Conservation (phyloP, 2,888 invertebrate species). For the Stenoptilia bipunctidactyla region DNA sequence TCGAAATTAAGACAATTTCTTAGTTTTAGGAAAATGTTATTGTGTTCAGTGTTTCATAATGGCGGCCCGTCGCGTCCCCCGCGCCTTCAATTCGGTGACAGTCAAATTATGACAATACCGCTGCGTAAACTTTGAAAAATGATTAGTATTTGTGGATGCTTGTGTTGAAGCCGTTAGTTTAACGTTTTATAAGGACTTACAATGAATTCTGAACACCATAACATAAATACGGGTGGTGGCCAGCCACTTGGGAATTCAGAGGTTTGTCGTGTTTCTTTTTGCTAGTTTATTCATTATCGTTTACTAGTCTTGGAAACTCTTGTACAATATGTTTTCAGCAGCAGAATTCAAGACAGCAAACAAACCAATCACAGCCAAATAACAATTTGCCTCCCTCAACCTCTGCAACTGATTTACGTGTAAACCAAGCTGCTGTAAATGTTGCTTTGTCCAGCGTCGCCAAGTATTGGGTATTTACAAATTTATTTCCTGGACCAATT, state of each 20-base stretch:
- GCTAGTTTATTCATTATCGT: conserved; percentile 24
- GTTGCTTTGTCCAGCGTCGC: conserved; percentile 82
- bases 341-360: conserved; percentile 50
- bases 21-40: conserved; percentile 45
- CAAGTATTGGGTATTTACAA: conserved; percentile 88
- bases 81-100: conserved; percentile 75
- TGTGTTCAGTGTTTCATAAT: conserved; percentile 71
- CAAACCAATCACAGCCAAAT: conserved; percentile 44
- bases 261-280: conserved; percentile 41
- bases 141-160: conserved; percentile 52
- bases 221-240: conserved; percentile 73
- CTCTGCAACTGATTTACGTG: conserved; percentile 73
- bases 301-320: conserved; percentile 22
- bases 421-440: conserved; percentile 75
- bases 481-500: conserved; percentile 82
- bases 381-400: conserved; percentile 60
- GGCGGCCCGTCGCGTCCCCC: conserved; percentile 78
- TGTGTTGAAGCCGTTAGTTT: conserved; percentile 29
- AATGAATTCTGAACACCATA: conserved; percentile 67
- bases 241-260: conserved; percentile 68
- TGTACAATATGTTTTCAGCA: conserved; percentile 40
- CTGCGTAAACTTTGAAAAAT: conserved; percentile 55
- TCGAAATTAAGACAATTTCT: not conserved
- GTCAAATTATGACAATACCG: conserved; percentile 71
- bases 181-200: conserved; percentile 33